Percentiles rank a stretch among this genome's conserved stretches.
Evolutionary conservation across 2,888 invertebrate genomes (phyloP).

Genomic region (Watsonalla cultraria): DNA sequence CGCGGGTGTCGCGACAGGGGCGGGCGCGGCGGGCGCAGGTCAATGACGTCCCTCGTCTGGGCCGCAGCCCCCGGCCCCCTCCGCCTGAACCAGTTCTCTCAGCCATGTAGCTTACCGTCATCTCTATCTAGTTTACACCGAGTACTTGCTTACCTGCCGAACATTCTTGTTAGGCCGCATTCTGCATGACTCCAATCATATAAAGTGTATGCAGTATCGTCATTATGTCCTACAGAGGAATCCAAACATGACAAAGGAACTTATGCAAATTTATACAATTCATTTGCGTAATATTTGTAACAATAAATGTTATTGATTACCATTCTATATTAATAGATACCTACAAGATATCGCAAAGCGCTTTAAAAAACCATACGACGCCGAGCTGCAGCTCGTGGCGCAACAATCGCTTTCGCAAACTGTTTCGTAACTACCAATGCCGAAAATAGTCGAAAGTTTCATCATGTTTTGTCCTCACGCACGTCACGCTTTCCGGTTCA

Average conservation of each 20-base stretch:
- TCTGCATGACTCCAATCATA: slow-evolving; percentile 22
- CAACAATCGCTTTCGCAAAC: slow-evolving; percentile 67
- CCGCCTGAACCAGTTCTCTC: slow-evolving; percentile 46
- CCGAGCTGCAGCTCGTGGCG: slow-evolving; percentile 28
- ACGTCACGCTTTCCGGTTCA: slow-evolving; percentile 28
- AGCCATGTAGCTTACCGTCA: slow-evolving; percentile 59
- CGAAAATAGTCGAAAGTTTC: slow-evolving; percentile 68
- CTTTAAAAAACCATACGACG: slow-evolving; percentile 28
- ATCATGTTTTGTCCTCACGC: slow-evolving; percentile 47
- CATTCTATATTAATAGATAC: slow-evolving; percentile 23
- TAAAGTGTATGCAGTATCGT: background rate
- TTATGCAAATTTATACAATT: too few relatives aligned
- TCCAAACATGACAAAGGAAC: background rate
- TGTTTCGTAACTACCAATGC: slow-evolving; percentile 56
- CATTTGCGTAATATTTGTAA: too few relatives aligned
- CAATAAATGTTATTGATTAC: background rate
- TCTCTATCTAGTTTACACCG: slow-evolving; percentile 63
- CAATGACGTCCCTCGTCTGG: slow-evolving; percentile 75
- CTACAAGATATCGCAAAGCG: slow-evolving; percentile 18
- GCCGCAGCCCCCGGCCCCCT: slow-evolving; percentile 37
- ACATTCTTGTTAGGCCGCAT: slow-evolving; percentile 50
- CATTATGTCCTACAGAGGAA: background rate
- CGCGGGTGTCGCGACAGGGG: slow-evolving; percentile 52
- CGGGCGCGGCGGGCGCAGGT: slow-evolving; percentile 49
- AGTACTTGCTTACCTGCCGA: slow-evolving; percentile 53